Conservation (phyloP, 2,888 invertebrate genomes). For the Didymodactylos carnosus region DNA sequence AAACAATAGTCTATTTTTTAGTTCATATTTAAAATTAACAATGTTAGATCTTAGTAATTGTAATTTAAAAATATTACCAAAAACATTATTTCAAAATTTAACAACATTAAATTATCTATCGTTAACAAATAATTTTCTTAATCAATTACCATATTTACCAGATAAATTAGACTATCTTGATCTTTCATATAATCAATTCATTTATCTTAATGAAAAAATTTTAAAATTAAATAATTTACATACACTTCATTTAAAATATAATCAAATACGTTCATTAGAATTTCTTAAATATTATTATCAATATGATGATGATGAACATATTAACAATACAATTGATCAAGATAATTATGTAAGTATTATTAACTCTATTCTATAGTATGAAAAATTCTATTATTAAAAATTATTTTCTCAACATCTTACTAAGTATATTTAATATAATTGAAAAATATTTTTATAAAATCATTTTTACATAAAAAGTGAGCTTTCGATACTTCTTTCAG, state of each 20-base stretch:
- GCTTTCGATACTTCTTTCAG: too few relatives aligned
- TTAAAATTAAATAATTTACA: background rate
- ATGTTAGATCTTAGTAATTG: background rate
- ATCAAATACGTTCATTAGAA: background rate
- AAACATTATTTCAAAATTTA: background rate
- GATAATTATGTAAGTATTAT: background rate
- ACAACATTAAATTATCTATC: background rate
- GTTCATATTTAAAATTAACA: background rate
- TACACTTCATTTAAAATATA: background rate
- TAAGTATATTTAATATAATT: too few relatives aligned
- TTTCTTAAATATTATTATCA: background rate
- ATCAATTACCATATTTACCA: background rate
- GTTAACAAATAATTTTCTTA: background rate
- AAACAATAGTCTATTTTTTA: too few relatives aligned
- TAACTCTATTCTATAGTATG: too few relatives aligned
- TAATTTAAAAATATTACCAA: background rate
- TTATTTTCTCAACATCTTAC: too few relatives aligned
- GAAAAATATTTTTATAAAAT: too few relatives aligned
- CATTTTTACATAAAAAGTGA: too few relatives aligned
- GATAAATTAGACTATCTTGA: background rate
- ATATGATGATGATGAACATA: too few relatives aligned
- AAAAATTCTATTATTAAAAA: too few relatives aligned
- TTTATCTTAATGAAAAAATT: background rate
- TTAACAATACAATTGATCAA: too few relatives aligned
- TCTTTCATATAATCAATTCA: background rate